phyloP scores from a whole-genome alignment of 2,797 vertebrate genomes.

The Bradypodion pumilum region DNA sequence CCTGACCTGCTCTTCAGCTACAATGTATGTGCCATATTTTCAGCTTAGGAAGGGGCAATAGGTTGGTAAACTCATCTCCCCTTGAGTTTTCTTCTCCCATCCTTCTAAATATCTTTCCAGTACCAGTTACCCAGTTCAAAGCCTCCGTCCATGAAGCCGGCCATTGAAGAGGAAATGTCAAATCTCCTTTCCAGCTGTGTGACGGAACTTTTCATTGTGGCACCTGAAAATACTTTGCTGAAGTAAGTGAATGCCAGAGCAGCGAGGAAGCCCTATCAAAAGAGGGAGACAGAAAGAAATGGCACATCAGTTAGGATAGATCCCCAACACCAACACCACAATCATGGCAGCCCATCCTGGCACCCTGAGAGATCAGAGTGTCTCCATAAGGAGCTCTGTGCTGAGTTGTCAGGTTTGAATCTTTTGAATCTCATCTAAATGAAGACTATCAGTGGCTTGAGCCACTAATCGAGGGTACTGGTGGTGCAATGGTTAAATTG shows the following conservation, averaged over 20 bases:
- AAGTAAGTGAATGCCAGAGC: conserved; percentile 84
- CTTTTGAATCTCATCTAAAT: not conserved
- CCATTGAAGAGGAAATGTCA: conserved; percentile 84
- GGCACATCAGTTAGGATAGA: not conserved
- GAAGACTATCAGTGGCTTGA: not conserved
- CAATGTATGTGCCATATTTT: too few relatives aligned
- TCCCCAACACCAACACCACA: not conserved
- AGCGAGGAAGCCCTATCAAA: conserved; percentile 81
- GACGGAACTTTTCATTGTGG: conserved; percentile 89
- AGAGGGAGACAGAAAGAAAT: too few relatives aligned
- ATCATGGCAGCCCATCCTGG: not conserved
- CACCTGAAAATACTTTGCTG: conserved; percentile 79
- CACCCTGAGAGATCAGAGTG: not conserved
- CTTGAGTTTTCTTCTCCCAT: not conserved
- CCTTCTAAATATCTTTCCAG: not conserved
- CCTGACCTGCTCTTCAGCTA: too few relatives aligned
- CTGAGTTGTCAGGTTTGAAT: too few relatives aligned
- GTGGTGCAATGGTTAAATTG: too few relatives aligned
- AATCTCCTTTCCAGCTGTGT: conserved; percentile 93
- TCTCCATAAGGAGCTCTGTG: not conserved
- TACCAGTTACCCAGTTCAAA: conserved; percentile 88
- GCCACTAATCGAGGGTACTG: too few relatives aligned
- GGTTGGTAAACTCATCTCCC: not conserved
- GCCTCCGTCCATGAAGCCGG: conserved; percentile 87
- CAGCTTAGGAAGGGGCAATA: not conserved